These are phyloP conservation scores for Oligia latruncula DNA, from an alignment of 2,888 invertebrate species.

Conservation along the genomic window DNA sequence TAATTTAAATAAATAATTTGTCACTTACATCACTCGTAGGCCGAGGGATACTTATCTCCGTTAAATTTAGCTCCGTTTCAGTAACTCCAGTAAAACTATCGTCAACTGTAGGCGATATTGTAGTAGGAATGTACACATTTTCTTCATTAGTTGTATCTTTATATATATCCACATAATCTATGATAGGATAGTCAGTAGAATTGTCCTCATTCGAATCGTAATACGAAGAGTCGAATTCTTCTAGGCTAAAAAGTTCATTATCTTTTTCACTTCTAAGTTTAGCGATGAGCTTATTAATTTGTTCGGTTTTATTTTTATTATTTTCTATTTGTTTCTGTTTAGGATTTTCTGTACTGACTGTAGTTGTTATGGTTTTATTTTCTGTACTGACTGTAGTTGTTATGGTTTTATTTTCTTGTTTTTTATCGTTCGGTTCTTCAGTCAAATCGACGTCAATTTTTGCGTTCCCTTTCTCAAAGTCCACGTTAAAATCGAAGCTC, in stretches of 20 bases:
- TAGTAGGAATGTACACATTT: conserved; percentile 64
- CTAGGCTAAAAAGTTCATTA: conserved; percentile 70
- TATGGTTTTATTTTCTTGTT: not conserved
- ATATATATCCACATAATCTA: conserved; percentile 84
- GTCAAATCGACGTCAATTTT: conserved; percentile 55
- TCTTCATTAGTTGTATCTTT: conserved; percentile 84
- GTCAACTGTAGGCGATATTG: not conserved
- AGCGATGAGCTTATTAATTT: conserved; percentile 38
- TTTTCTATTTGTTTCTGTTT: not conserved
- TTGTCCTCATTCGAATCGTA: conserved; percentile 76
- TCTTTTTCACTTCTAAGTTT: conserved; percentile 59
- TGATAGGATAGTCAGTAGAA: conserved; percentile 80
- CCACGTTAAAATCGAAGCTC: conserved; percentile 72
- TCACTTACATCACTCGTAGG: conserved; percentile 32
- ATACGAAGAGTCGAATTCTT: conserved; percentile 64
- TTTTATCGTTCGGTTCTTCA: conserved; percentile 23
- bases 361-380: not conserved
- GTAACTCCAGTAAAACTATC: conserved; percentile 1
- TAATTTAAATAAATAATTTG: not conserved
- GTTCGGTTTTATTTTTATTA: conserved; percentile 5
- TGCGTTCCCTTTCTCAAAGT: conserved; percentile 58
- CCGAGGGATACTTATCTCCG: not conserved
- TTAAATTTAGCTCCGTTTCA: not conserved
- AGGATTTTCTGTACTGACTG: not conserved
- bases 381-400: not conserved